Evolutionary conservation across 2,113 vertebrate genomes (phyloP).

Genomic region (Pseudopodoces humilis): DNA sequence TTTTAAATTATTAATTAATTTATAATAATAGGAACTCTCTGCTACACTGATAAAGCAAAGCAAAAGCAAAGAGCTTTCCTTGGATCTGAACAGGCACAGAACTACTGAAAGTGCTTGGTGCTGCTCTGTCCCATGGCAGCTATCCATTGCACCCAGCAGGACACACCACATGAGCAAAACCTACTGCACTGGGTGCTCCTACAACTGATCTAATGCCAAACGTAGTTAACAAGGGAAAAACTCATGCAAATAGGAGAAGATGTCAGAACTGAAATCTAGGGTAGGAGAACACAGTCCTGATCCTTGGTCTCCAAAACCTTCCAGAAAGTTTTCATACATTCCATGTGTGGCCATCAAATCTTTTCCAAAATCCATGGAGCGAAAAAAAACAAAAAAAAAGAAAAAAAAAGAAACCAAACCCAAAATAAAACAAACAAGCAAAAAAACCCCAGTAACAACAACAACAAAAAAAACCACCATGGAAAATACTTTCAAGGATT

Average conservation of each 20-base stretch:
- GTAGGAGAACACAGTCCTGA: background rate
- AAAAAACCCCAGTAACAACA: background rate
- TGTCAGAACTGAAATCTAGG: background rate
- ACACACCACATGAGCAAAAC: background rate
- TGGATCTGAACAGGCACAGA: background rate
- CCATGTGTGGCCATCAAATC: too few relatives aligned
- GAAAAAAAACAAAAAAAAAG: background rate
- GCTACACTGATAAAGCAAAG: background rate
- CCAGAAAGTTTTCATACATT: background rate
- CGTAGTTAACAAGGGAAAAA: background rate
- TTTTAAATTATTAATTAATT: conserved; percentile 21
- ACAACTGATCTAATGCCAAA: background rate
- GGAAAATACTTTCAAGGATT: background rate
- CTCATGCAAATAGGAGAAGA: background rate
- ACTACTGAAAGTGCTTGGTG: background rate
- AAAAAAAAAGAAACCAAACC: too few relatives aligned
- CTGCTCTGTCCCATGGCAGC: background rate
- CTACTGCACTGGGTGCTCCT: background rate
- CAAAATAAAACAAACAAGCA: too few relatives aligned
- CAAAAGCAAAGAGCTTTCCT: background rate
- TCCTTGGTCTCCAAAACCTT: background rate
- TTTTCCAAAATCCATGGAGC: background rate
- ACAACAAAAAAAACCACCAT: too few relatives aligned
- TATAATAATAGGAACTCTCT: background rate
- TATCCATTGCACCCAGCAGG: background rate